Conservation (phyloP, 2,113 vertebrate species). For the Cyanoderma ruficeps region DNA sequence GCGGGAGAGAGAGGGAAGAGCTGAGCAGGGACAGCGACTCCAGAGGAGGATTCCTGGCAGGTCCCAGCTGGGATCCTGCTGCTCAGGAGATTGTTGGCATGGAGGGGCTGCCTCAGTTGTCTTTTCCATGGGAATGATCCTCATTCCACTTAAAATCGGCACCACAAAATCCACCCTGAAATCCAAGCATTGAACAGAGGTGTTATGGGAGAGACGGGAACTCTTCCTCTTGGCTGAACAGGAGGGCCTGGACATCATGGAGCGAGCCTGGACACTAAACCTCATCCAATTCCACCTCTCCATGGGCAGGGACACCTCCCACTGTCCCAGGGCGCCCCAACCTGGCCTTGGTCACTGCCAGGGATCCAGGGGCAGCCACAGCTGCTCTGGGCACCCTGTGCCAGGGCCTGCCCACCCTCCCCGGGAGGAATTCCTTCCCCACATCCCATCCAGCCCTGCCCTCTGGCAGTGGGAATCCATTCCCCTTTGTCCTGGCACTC, state of each 20-base stretch:
- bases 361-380: no score
- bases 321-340: no score
- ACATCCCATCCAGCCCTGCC: neutral
- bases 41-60: neutral
- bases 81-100: neutral
- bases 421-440: no score
- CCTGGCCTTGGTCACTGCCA: no score
- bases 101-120: no score
- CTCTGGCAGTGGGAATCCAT: no score
- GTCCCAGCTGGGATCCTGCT: neutral
- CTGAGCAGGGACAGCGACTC: neutral
- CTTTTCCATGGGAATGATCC: neutral
- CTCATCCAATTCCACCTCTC: no score
- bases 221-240: neutral
- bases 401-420: no score
- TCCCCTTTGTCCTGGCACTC: no score
- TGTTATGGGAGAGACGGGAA: neutral
- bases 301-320: no score
- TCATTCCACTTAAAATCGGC: neutral
- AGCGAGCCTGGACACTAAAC: neutral
- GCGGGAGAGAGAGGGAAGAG: neutral
- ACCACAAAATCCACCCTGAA: neutral
- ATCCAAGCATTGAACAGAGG: neutral
- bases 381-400: no score
- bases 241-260: neutral